These are phyloP conservation scores for Acrobasis repandana DNA, from an alignment of 2,888 invertebrate genomes.

Conservation along the genomic window DNA sequence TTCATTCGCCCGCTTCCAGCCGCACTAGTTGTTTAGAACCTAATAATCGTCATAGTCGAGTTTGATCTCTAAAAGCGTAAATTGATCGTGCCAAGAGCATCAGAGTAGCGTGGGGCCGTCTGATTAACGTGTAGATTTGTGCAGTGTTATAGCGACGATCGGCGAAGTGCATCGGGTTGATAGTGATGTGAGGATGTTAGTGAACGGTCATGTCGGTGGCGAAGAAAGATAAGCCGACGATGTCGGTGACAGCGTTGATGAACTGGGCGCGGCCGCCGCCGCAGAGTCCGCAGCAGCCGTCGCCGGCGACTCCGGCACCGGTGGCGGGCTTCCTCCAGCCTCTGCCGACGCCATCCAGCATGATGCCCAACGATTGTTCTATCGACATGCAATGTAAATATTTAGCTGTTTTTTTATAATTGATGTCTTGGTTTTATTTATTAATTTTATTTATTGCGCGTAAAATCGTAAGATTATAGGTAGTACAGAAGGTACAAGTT, in stretches of 20 bases:
- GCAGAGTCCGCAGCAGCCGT: slow-evolving; percentile 58
- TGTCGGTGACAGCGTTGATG: slow-evolving; percentile 92
- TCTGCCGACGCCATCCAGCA: slow-evolving; percentile 54
- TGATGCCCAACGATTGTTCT: slow-evolving; percentile 65
- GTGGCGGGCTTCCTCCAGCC: slow-evolving; percentile 55
- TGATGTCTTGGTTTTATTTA: slow-evolving; percentile 16
- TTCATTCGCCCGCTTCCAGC: slow-evolving; percentile 44
- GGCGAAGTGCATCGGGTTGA: slow-evolving; percentile 54
- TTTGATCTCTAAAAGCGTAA: slow-evolving; percentile 44
- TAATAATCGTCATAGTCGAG: slow-evolving; percentile 41
- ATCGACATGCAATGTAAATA: slow-evolving; percentile 78
- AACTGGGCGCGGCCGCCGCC: slow-evolving; percentile 85
- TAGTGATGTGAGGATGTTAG: slow-evolving; percentile 79
- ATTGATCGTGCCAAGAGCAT: slow-evolving; percentile 50
- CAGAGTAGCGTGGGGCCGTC: slow-evolving; percentile 38
- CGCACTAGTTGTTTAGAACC: slow-evolving; percentile 49
- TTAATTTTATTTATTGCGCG: too few species aligned
- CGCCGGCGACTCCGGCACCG: slow-evolving; percentile 62
- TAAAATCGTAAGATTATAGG: too few species aligned
- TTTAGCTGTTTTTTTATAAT: slow-evolving; percentile 25
- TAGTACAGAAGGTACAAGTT: too few species aligned
- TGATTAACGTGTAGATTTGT: slow-evolving; percentile 46
- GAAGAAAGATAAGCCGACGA: slow-evolving; percentile 94
- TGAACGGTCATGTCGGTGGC: slow-evolving; percentile 84
- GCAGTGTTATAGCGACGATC: slow-evolving; percentile 43